phyloP scores from a whole-genome alignment of 2,113 vertebrate genomes.

The Coregonus clupeaformis region DNA sequence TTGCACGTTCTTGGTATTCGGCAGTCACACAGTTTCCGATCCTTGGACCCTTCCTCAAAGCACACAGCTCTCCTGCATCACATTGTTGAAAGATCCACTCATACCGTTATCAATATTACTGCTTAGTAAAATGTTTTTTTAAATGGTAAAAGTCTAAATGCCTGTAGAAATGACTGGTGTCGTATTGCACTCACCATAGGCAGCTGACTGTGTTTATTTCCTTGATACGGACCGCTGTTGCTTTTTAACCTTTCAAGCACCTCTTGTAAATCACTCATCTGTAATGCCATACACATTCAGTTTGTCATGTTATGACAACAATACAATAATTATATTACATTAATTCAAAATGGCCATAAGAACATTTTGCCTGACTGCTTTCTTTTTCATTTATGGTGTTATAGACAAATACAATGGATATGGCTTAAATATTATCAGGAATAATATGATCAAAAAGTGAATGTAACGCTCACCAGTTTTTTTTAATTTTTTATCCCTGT shows the following conservation, averaged over 20 bases:
- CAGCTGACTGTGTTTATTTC: conserved; percentile 58
- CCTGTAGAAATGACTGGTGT: not conserved
- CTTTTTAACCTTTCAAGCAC: conserved; percentile 66
- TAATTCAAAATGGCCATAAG: no score
- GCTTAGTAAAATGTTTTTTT: not conserved
- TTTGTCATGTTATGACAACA: no score
- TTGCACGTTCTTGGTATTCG: conserved; percentile 61
- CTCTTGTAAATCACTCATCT: conserved; percentile 61
- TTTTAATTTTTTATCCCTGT: conserved; percentile 52
- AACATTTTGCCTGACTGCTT: no score
- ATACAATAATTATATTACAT: no score
- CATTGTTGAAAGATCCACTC: conserved; percentile 44
- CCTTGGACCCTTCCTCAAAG: conserved; percentile 60
- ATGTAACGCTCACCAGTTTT: conserved; percentile 59
- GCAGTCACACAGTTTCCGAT: conserved; percentile 67
- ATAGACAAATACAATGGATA: no score
- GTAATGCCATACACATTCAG: not conserved
- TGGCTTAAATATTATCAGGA: no score
- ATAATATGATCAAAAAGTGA: no score
- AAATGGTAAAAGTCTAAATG: not conserved
- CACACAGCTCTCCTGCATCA: conserved; percentile 65
- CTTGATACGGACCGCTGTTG: conserved; percentile 48
- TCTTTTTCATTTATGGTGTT: no score
- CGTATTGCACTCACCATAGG: conserved; percentile 45
- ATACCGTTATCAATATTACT: not conserved